Evolutionary conservation across 2,113 vertebrate species (phyloP).

Genomic region (Oreocharis arfaki): DNA sequence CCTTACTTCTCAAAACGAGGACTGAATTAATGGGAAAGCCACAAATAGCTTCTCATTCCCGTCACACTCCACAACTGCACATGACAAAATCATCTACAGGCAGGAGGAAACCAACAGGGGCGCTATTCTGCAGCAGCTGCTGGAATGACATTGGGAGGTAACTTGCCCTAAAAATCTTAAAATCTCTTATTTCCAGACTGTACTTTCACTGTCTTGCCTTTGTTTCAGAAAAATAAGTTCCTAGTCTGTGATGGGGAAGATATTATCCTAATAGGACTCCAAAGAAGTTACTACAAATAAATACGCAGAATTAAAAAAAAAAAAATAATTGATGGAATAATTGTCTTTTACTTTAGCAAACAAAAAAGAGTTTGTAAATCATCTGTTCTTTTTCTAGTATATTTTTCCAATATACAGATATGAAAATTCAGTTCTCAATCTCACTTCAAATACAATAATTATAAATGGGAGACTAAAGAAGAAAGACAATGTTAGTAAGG

Average conservation of each 20-base stretch:
- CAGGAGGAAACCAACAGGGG: background rate
- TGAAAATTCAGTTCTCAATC: background rate
- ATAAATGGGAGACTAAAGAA: background rate
- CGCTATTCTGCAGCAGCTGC: background rate
- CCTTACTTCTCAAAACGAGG: slow-evolving; percentile 47
- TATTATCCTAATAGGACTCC: background rate
- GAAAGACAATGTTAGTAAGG: background rate
- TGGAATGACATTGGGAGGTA: background rate
- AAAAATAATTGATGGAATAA: background rate
- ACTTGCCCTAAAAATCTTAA: background rate
- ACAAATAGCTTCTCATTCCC: slow-evolving; percentile 19
- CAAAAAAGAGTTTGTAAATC: background rate
- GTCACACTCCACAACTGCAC: background rate
- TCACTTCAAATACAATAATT: background rate
- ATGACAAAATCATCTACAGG: background rate
- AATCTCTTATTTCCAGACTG: background rate
- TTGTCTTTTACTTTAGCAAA: background rate
- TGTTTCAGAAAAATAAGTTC: slow-evolving; percentile 28
- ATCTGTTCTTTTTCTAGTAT: background rate
- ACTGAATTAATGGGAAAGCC: slow-evolving; percentile 29
- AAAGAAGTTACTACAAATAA: background rate
- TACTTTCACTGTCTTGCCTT: background rate
- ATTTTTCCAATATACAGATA: background rate
- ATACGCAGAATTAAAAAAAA: background rate
- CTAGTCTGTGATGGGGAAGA: background rate